phyloP scores from a whole-genome alignment of 2,113 vertebrate species.

The Epinephelus moara region DNA sequence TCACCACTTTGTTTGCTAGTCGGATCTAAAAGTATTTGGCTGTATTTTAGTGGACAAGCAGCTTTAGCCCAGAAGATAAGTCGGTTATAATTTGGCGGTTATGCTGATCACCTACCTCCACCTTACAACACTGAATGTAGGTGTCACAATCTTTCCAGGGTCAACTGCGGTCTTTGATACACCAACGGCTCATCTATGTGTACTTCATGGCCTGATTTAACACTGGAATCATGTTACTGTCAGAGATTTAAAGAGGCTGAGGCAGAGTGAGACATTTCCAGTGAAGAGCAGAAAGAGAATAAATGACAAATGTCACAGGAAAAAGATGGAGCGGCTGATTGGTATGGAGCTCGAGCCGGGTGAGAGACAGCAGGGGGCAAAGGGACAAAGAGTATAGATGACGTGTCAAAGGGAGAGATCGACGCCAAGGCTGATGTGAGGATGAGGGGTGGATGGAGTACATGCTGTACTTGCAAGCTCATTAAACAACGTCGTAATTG shows the following conservation, averaged over 20 bases:
- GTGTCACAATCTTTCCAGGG: background rate
- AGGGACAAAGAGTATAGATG: constrained; percentile 47
- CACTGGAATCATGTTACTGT: constrained; percentile 20
- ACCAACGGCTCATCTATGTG: background rate
- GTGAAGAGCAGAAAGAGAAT: constrained; percentile 36
- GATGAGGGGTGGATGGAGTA: constrained; percentile 39
- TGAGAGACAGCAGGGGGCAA: constrained; percentile 51
- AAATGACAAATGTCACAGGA: constrained; percentile 41
- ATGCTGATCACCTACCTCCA: background rate
- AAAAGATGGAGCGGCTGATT: constrained; percentile 29
- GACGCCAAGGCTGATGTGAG: constrained; percentile 20
- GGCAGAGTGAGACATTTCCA: constrained; percentile 35
- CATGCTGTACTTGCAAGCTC: constrained; percentile 59
- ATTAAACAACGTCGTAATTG: constrained; percentile 66
- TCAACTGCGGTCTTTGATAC: constrained; percentile 2
- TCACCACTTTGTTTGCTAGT: background rate
- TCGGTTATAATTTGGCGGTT: background rate
- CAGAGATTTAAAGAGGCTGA: constrained; percentile 22
- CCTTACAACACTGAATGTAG: background rate
- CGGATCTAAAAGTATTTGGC: background rate
- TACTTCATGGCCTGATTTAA: background rate
- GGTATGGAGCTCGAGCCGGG: background rate
- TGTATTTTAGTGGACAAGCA: background rate
- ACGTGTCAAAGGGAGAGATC: constrained; percentile 32
- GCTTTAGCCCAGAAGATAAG: background rate